Evolutionary conservation across 1,140 invertebrate species (phyloP).

Genomic region (Calycopis cecrops): DNA sequence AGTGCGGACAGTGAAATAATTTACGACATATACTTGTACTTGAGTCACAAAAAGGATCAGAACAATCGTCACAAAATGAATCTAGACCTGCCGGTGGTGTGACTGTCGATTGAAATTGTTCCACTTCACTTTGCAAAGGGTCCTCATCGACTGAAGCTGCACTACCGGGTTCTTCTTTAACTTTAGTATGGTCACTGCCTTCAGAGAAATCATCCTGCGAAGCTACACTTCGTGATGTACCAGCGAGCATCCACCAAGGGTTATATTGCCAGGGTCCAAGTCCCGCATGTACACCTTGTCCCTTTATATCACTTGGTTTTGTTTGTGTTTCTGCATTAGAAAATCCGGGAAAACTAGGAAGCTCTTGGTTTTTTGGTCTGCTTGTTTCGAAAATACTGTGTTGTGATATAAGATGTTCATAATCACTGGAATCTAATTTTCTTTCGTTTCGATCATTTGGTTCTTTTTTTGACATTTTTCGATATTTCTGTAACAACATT

Average conservation of each 20-base stretch:
- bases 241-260: constrained; percentile 75
- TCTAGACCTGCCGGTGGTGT: constrained; percentile 62
- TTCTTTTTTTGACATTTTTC: constrained; percentile 70
- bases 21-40: constrained; percentile 66
- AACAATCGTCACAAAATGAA: constrained; percentile 71
- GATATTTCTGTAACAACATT: constrained; percentile 43
- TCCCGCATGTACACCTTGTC: constrained; percentile 49
- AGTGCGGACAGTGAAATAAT: constrained; percentile 72
- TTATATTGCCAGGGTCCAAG: constrained; percentile 71
- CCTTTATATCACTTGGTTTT: constrained; percentile 60
- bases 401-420: constrained; percentile 68
- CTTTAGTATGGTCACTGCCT: constrained; percentile 64
- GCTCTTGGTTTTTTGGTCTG: constrained; percentile 58
- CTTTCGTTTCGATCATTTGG: constrained; percentile 61
- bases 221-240: constrained; percentile 59
- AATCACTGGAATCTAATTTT: constrained; percentile 67
- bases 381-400: constrained; percentile 68
- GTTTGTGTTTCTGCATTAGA: constrained; percentile 72
- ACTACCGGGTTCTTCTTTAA: constrained; percentile 65
- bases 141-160: constrained; percentile 58
- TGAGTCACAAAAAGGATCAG: constrained; percentile 72
- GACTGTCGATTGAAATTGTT: constrained; percentile 47
- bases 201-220: constrained; percentile 65
- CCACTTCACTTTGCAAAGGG: constrained; percentile 50
- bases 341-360: constrained; percentile 70